Evolutionary conservation across 1,140 invertebrate species (phyloP), one percentile per base, ranked within the genome.

Genomic region (Atta texana): DNA sequence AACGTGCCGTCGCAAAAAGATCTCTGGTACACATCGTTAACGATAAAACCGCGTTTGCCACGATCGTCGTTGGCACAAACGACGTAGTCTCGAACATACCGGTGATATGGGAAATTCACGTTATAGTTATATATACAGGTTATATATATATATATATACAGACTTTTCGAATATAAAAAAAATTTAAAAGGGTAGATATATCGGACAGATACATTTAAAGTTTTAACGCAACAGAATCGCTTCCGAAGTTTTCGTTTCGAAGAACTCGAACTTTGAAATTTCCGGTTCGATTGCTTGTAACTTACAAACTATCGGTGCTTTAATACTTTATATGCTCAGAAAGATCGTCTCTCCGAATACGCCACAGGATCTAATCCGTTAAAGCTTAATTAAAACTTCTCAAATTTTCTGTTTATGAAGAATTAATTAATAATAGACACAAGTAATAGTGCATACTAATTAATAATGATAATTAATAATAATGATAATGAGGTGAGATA

Each of bases 11-110:
- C 80, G 69, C 80, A 14, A 24, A 21, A 61, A 63, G 69, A 84
- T 84, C 80, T 74, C 75, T n/a, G 69, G 57, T 34, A 84, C 69
- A 84, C 80, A 84, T 75, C 69, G 55, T 61, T 84, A 75, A 75
- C 44, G 69, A 84, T 63, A 57, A 75, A 63, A 75, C 74, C 80
- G 80, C 69, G 55, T 34, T 63, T 12, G 80, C 72, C 68, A 49
- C 68, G 80, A 82, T 72, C 68, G 55, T 51, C 55, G 34, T 75
- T 75, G 5, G 59, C 14, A 34, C 24, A 18, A 49, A 55, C 28
- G 21, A 55, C 28, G 21, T 34, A 51, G 12, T n/a, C 24, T 21
- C 6, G 49, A 12, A 34, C 39, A 4, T 57, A 4, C 2, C 39
- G 39, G 21, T n/a, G 80, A 84, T 84, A 74, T 14, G 39, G 28